Conservation (phyloP, 2,797 vertebrate species). For the Mycteria americana region DNA sequence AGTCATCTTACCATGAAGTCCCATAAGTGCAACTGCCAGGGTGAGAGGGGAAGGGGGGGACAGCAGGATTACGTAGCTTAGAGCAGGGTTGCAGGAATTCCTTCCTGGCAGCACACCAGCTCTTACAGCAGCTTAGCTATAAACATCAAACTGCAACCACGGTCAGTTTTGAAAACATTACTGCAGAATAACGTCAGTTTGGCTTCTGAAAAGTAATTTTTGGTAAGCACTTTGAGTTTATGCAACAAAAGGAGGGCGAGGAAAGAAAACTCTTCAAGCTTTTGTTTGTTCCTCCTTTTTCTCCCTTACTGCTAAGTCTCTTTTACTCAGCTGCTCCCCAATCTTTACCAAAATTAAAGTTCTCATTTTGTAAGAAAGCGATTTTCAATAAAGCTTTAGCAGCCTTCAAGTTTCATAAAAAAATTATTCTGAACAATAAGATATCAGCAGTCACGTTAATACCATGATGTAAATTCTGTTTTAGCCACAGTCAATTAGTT, state of each 20-base stretch:
- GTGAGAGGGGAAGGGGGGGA: not conserved
- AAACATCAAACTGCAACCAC: slow-evolving; percentile 15
- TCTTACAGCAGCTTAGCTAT: not conserved
- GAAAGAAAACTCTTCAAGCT: not conserved
- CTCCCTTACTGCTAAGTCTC: not conserved
- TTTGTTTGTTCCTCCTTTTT: not conserved
- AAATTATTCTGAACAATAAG: not conserved
- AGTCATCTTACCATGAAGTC: not conserved
- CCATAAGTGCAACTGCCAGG: not conserved
- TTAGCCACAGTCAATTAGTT: not conserved
- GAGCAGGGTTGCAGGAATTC: slow-evolving; percentile 10
- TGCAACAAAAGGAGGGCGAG: not conserved
- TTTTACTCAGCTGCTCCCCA: not conserved
- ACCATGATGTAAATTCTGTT: not conserved
- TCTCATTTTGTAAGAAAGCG: not conserved
- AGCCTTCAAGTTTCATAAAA: not conserved
- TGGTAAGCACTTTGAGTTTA: not conserved
- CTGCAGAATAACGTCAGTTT: not conserved
- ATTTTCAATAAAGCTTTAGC: not conserved
- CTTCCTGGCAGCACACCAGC: slow-evolving; percentile 35
- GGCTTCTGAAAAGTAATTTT: slow-evolving; percentile 23
- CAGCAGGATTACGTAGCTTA: not conserved
- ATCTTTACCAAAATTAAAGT: not conserved
- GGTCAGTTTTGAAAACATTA: not conserved
- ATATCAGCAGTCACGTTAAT: not conserved